Conservation (phyloP, 2,797 vertebrate genomes). For the Ateles fusciceps region DNA sequence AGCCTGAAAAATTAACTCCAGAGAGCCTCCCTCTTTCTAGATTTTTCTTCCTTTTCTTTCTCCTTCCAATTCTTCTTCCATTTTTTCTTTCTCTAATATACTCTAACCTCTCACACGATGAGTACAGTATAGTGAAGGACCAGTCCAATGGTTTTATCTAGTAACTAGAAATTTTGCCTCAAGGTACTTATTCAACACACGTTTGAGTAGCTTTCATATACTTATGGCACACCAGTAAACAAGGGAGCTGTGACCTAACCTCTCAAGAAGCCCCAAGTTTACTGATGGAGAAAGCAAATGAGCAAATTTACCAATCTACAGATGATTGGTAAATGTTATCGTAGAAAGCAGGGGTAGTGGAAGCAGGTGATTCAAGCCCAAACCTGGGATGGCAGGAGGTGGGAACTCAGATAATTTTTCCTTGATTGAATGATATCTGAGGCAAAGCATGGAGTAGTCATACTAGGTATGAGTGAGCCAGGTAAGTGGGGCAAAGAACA, state of each 20-base stretch:
- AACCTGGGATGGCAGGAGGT: not conserved
- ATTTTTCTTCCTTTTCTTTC: not conserved
- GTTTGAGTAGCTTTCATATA: not conserved
- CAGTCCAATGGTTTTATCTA: not conserved
- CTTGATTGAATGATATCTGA: not conserved
- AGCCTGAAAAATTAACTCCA: not conserved
- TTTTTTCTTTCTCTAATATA: not conserved
- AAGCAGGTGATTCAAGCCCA: not conserved
- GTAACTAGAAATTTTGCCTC: not conserved
- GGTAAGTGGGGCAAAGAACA: not conserved
- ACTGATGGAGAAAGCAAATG: not conserved
- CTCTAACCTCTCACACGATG: not conserved
- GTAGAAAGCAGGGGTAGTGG: fast-evolving
- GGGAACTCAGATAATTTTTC: not conserved
- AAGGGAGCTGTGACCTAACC: too few relatives aligned
- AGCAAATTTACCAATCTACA: too few relatives aligned
- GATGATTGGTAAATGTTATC: not conserved
- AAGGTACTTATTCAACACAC: not conserved
- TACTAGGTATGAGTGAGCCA: not conserved
- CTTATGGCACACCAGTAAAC: not conserved
- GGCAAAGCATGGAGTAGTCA: not conserved
- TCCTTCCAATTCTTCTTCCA: not conserved
- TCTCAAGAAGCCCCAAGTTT: not conserved
- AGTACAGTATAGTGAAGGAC: too few relatives aligned
- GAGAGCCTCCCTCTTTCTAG: not conserved